Conservation (phyloP, 2,888 invertebrate species). For the Coelogynopora nodosa region DNA sequence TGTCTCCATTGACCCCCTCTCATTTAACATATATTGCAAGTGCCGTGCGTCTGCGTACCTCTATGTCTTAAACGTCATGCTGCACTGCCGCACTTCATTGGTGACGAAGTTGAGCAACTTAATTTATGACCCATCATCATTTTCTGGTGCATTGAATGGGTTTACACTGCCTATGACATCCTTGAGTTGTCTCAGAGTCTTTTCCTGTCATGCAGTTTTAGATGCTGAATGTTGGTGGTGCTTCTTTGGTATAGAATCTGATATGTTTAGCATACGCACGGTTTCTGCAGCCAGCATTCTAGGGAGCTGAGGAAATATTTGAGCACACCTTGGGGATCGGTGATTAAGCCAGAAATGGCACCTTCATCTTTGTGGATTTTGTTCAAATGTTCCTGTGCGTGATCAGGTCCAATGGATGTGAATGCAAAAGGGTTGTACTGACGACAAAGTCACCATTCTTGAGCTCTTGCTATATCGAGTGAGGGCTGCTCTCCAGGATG, state of each 20-base stretch:
- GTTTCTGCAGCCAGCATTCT: slow-evolving; percentile 43
- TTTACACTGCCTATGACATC: slow-evolving; percentile 8
- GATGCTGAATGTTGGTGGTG: slow-evolving; percentile 13
- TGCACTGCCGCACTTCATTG: not conserved
- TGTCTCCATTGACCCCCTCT: slow-evolving; percentile 27
- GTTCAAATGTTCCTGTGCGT: slow-evolving; percentile 45
- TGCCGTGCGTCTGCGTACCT: not conserved
- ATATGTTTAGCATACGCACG: slow-evolving; percentile 25
- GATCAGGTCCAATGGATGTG: slow-evolving; percentile 29
- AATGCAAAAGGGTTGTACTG: slow-evolving; percentile 18
- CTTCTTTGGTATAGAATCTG: not conserved
- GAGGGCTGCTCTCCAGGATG: slow-evolving; percentile 39
- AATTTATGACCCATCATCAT: not conserved
- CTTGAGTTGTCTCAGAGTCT: not conserved
- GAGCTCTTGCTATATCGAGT: slow-evolving; percentile 31
- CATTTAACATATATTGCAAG: not conserved
- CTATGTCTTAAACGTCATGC: not conserved
- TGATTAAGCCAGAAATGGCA: slow-evolving; percentile 44
- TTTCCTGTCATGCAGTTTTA: slow-evolving; percentile 20
- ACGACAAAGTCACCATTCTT: slow-evolving; percentile 17
- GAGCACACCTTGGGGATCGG: slow-evolving; percentile 19
- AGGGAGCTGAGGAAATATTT: not conserved
- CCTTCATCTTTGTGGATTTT: slow-evolving; percentile 40
- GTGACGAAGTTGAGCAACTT: slow-evolving; percentile 18
- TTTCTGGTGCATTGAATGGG: not conserved